A percentile compares a stretch with the other conserved stretches of the same genome.
phyloP scores from a whole-genome alignment of 1,140 invertebrate species.

The Goniozus legneri region DNA sequence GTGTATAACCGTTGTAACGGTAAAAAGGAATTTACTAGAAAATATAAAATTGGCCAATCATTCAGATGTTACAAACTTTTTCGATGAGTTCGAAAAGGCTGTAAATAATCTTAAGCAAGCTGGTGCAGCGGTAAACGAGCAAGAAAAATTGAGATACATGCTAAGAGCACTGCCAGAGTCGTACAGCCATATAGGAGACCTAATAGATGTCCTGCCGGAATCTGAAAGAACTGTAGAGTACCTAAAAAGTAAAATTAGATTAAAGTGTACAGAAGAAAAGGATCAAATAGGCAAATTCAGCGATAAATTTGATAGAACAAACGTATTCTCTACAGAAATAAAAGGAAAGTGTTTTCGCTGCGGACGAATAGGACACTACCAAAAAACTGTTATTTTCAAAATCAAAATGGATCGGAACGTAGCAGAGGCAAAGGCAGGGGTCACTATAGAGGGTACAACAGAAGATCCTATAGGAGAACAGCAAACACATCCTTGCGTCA shows the following conservation, averaged over 20 bases:
- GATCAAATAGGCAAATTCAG: background rate
- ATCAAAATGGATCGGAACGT: background rate
- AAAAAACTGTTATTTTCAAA: background rate
- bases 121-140: background rate
- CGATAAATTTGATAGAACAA: background rate
- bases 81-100: slow-evolving; percentile 4
- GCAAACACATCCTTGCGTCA: background rate
- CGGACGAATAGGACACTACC: slow-evolving; percentile 7
- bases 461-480: background rate
- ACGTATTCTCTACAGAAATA: slow-evolving; percentile 5
- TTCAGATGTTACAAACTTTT: background rate
- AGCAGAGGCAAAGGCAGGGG: background rate
- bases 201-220: slow-evolving; percentile 4
- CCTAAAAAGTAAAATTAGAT: slow-evolving; percentile 4
- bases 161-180: slow-evolving; percentile 6
- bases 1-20: background rate
- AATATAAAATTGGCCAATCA: background rate
- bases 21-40: background rate
- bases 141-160: slow-evolving; percentile 8
- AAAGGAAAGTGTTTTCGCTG: slow-evolving; percentile 5
- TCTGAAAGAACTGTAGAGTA: slow-evolving; percentile 4
- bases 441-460: background rate
- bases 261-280: slow-evolving; percentile 2
- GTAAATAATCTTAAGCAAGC: slow-evolving; percentile 1
- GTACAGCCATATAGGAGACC: slow-evolving; percentile 8